Conservation (phyloP, 2,888 invertebrate species). For the Agrotis segetum region DNA sequence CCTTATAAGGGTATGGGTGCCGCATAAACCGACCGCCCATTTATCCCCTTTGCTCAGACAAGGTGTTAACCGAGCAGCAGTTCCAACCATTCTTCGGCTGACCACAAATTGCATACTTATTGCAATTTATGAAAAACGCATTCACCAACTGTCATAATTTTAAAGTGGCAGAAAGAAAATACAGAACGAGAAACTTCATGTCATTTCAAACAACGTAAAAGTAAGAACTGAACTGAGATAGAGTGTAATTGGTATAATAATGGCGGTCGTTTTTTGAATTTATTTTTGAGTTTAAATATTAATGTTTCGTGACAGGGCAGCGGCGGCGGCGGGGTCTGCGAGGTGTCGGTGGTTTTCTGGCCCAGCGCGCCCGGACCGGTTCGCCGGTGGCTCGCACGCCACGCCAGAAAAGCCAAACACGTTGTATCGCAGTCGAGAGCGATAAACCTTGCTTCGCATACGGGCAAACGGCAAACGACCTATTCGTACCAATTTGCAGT, state of each 20-base stretch:
- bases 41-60: slow-evolving; percentile 82
- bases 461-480: slow-evolving; percentile 84
- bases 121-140: slow-evolving; percentile 68
- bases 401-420: slow-evolving; percentile 85
- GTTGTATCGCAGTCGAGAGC: slow-evolving; percentile 82
- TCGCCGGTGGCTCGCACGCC: slow-evolving; percentile 83
- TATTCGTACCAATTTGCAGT: slow-evolving; percentile 87
- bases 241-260: slow-evolving; percentile 83
- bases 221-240: slow-evolving; percentile 70
- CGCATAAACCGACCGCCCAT: slow-evolving; percentile 81
- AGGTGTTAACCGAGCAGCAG: slow-evolving; percentile 82
- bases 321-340: slow-evolving; percentile 78
- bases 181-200: slow-evolving; percentile 68
- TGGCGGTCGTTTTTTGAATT: slow-evolving; percentile 80
- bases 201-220: slow-evolving; percentile 73
- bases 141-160: slow-evolving; percentile 72
- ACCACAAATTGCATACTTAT: slow-evolving; percentile 75
- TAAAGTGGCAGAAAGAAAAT: slow-evolving; percentile 62
- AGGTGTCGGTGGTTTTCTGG: slow-evolving; percentile 90
- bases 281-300: slow-evolving; percentile 86
- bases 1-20: slow-evolving; percentile 81
- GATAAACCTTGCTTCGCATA: slow-evolving; percentile 86
- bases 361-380: slow-evolving; percentile 89
- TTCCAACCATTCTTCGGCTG: slow-evolving; percentile 71
- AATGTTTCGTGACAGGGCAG: slow-evolving; percentile 90